Evolutionary conservation across 64 coral and sea anemone species (phyloP).

Genomic region (Trachythela sp.): DNA sequence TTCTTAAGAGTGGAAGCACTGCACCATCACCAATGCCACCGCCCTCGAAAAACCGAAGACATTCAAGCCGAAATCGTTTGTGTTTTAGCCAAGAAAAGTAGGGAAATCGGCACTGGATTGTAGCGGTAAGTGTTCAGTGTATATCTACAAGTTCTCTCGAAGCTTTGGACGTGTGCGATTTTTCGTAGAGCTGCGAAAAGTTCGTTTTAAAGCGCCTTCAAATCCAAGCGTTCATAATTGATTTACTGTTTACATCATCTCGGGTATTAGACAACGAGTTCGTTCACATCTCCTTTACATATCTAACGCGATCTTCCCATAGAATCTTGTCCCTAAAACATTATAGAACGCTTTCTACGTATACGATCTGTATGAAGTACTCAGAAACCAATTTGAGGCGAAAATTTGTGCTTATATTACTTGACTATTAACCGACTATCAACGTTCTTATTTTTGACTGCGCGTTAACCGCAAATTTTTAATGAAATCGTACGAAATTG

Average conservation of each 20-base stretch:
- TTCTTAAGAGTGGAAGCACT: no score
- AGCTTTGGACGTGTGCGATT: background rate
- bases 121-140: background rate
- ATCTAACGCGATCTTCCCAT: background rate
- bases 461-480: background rate
- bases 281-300: background rate
- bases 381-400: background rate
- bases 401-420: background rate
- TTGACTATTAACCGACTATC: background rate
- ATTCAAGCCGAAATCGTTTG: background rate
- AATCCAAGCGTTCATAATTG: background rate
- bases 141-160: background rate
- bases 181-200: background rate
- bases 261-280: background rate
- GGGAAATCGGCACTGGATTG: background rate
- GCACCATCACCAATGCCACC: background rate
- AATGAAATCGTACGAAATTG: background rate
- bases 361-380: background rate
- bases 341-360: background rate
- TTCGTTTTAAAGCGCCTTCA: background rate
- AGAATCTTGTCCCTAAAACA: background rate
- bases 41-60: background rate
- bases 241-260: background rate
- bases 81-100: constrained; percentile 3
- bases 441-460: background rate